Evolutionary conservation across 2,113 vertebrate species (phyloP).

Genomic region (Physeter macrocephalus): DNA sequence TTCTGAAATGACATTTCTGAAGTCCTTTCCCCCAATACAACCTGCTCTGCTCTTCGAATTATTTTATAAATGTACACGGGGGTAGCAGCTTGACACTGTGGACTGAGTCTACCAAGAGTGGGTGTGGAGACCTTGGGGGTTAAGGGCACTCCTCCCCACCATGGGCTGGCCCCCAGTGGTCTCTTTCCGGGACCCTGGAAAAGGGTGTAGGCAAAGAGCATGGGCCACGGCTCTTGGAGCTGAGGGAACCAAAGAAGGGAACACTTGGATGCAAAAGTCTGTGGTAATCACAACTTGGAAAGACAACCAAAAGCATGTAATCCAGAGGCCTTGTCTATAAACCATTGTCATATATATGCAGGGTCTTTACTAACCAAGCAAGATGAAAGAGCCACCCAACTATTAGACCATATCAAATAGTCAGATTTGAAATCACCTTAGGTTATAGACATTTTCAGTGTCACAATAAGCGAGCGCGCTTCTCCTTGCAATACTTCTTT

Average conservation of each 20-base stretch:
- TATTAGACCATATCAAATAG: not conserved
- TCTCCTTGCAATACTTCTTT: not conserved
- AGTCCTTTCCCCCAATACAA: not conserved
- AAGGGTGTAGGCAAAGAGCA: not conserved
- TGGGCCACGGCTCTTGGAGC: not conserved
- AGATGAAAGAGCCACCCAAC: not conserved
- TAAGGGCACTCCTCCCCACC: not conserved
- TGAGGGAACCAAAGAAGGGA: not conserved
- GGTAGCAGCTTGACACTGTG: not conserved
- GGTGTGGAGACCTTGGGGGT: not conserved
- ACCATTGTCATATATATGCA: not conserved
- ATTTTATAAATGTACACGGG: not conserved
- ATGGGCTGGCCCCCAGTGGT: not conserved
- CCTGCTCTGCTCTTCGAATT: not conserved
- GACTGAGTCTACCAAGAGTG: not conserved
- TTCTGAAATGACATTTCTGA: slow-evolving; percentile 11
- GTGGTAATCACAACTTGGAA: not conserved
- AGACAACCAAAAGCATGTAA: not conserved
- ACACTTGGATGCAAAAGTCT: not conserved
- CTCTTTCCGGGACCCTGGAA: not conserved
- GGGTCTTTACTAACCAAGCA: not conserved
- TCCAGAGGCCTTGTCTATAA: not conserved
- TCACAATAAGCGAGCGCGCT: not conserved
- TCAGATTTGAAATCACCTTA: not conserved
- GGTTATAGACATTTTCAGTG: not conserved